Conservation (phyloP, 2,888 invertebrate species). For the Hartigia nigra region DNA sequence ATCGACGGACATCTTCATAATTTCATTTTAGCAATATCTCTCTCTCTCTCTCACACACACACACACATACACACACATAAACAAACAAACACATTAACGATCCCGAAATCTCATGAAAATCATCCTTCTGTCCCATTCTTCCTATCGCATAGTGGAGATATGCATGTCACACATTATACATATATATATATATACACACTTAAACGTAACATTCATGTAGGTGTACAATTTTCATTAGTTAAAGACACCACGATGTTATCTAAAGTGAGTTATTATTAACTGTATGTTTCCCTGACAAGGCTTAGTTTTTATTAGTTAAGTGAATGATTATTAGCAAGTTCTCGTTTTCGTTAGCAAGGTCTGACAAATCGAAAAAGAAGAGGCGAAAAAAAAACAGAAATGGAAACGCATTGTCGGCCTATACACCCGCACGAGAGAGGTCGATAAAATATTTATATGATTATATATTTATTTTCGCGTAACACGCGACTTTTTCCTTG, state of each 20-base stretch:
- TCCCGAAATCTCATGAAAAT: not conserved
- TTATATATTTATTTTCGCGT: not conserved
- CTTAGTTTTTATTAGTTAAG: conserved; percentile 22
- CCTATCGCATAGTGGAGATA: not conserved
- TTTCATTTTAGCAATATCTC: not conserved
- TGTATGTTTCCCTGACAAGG: conserved; percentile 15
- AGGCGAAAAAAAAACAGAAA: not conserved
- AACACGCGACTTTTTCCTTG: not conserved
- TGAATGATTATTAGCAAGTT: not conserved
- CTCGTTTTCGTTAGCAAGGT: not conserved
- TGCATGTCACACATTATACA: not conserved
- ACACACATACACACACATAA: not conserved
- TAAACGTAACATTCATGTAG: not conserved
- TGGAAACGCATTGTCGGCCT: not conserved
- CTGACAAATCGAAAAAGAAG: not conserved
- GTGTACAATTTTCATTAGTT: not conserved
- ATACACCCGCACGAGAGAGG: not conserved
- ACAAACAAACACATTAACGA: not conserved
- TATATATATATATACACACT: conserved; percentile 3
- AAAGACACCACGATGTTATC: not conserved
- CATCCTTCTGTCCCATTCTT: not conserved
- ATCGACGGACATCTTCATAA: not conserved
- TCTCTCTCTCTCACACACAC: not conserved
- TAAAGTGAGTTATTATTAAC: conserved; percentile 2
- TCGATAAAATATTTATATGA: not conserved